Conservation (phyloP, 1,140 invertebrate species). For the Euwallacea fornicatus region DNA sequence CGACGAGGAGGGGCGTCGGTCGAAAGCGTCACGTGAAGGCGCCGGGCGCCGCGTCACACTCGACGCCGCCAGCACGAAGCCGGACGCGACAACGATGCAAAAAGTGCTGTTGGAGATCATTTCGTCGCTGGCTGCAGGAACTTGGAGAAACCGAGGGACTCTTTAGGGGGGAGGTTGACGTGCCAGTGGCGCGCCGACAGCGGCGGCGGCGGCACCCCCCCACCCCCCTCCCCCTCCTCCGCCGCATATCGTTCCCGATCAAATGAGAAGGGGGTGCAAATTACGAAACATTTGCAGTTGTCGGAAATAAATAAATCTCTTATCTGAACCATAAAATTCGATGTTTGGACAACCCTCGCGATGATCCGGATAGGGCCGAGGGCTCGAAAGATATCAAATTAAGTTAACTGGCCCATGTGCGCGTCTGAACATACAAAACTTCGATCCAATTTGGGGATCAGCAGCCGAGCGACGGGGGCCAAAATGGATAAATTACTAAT, state of each 20-base stretch:
- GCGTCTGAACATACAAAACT: constrained; percentile 25
- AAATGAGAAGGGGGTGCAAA: constrained; percentile 24
- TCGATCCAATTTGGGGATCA: constrained; percentile 33
- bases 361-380: constrained; percentile 4
- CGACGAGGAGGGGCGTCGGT: constrained; percentile 37
- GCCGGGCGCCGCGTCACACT: constrained; percentile 35
- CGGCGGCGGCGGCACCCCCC: too few relatives aligned
- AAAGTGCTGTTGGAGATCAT: constrained; percentile 37
- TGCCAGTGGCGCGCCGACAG: neutral
- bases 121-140: constrained; percentile 27
- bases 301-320: constrained; percentile 32
- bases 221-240: too few relatives aligned
- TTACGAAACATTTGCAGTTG: constrained; percentile 5
- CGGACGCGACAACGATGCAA: constrained; percentile 37
- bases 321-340: constrained; percentile 34
- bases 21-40: constrained; percentile 30
- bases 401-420: constrained; percentile 32
- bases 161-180: neutral
- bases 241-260: neutral
- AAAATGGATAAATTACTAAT: constrained; percentile 37
- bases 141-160: neutral
- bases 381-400: constrained; percentile 32
- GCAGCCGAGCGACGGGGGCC: constrained; percentile 4
- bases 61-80: constrained; percentile 33
- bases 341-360: constrained; percentile 32